Conservation (phyloP, 2,113 vertebrate genomes). For the Gymnorhina tibicen region DNA sequence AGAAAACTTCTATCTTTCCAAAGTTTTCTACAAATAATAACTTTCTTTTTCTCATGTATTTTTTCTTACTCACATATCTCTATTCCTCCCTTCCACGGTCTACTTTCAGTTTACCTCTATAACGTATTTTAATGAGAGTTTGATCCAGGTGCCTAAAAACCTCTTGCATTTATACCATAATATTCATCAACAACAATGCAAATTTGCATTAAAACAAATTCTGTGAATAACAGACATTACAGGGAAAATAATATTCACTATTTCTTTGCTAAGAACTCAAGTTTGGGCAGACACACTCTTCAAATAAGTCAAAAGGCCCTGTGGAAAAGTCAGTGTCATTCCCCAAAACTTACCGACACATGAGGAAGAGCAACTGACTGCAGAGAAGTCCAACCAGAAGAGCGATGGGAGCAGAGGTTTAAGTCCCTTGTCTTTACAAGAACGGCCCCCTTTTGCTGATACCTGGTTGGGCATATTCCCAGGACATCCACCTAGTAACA, state of each 20-base stretch:
- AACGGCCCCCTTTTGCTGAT: conserved; percentile 66
- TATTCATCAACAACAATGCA: background rate
- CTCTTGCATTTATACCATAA: background rate
- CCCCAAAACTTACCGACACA: conserved; percentile 64
- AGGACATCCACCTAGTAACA: conserved; percentile 78
- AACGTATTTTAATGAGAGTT: background rate
- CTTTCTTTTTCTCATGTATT: background rate
- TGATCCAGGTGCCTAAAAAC: background rate
- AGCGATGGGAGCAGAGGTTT: conserved; percentile 72
- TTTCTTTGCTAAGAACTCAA: background rate
- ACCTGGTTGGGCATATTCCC: conserved; percentile 79
- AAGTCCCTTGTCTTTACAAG: conserved; percentile 79
- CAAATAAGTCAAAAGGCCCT: background rate
- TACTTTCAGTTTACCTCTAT: background rate
- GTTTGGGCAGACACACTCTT: background rate
- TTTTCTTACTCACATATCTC: background rate
- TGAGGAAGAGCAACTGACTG: conserved; percentile 70
- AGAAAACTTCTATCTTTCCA: background rate
- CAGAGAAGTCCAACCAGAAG: conserved; percentile 67
- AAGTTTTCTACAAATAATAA: background rate
- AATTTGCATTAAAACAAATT: background rate
- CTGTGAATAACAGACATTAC: background rate
- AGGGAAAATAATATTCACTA: background rate
- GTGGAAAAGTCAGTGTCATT: background rate
- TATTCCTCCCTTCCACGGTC: background rate